These are phyloP conservation scores for Mythimna lalbum DNA, from an alignment of 2,888 invertebrate species.

Conservation along the genomic window DNA sequence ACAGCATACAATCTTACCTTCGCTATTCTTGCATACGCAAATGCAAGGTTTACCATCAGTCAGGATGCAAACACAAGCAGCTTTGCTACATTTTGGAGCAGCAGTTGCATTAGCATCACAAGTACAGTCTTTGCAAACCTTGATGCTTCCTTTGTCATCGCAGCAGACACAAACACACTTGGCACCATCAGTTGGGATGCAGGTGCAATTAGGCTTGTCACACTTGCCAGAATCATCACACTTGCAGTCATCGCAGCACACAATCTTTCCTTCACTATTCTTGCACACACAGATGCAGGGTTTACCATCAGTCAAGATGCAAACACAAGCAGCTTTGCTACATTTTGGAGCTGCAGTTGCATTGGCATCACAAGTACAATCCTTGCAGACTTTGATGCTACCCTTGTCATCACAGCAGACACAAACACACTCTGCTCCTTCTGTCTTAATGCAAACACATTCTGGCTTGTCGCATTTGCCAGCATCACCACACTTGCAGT, in stretches of 20 bases:
- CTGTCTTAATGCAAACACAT: neutral
- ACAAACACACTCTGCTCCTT: neutral
- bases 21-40: no score
- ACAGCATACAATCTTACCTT: no score
- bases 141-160: no score
- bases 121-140: no score
- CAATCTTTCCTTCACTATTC: conserved; percentile 32
- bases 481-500: neutral
- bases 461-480: neutral
- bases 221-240: conserved; percentile 40
- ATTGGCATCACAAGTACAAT: conserved; percentile 22
- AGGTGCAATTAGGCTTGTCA: conserved; percentile 52
- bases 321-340: conserved; percentile 66
- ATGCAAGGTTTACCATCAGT: no score
- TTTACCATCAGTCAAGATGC: conserved; percentile 61
- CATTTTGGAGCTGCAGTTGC: conserved; percentile 3
- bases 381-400: conserved; percentile 23
- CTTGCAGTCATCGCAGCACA: conserved; percentile 45
- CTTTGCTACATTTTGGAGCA: no score
- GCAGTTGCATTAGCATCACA: no score
- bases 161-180: conserved; percentile 49
- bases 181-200: conserved; percentile 55
- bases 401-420: neutral
- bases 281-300: conserved; percentile 54
- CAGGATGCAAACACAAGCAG: no score